Conservation (phyloP, 1,140 invertebrate species). For the Ruditapes philippinarum region DNA sequence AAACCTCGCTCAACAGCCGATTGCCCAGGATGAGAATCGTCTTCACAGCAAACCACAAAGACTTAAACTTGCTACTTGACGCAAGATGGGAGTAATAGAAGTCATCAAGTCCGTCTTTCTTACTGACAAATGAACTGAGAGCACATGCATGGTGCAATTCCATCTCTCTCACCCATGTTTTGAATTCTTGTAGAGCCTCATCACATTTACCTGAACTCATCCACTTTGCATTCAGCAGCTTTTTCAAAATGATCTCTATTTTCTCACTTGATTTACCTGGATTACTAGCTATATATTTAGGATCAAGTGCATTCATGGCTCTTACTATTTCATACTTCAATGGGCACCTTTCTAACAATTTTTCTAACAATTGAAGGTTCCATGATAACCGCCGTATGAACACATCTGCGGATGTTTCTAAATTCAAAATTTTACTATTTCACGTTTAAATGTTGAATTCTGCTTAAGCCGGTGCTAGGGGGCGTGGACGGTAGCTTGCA, state of each 20-base stretch:
- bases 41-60: conserved; percentile 38
- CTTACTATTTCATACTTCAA: conserved; percentile 53
- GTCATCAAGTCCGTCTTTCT: conserved; percentile 46
- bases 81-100: conserved; percentile 36
- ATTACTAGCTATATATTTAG: conserved; percentile 34
- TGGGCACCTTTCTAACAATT: conserved; percentile 54
- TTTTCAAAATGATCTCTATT: conserved; percentile 50
- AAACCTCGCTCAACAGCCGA: conserved; percentile 52
- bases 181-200: conserved; percentile 48
- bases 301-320: conserved; percentile 26
- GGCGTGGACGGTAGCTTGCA: no score
- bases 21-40: conserved; percentile 36
- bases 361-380: no score
- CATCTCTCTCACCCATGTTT: conserved; percentile 41
- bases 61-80: conserved; percentile 6
- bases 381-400: no score
- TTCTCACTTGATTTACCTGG: conserved; percentile 48
- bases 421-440: no score
- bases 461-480: no score
- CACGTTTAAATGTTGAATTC: no score
- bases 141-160: conserved; percentile 26
- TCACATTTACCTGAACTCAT: conserved; percentile 38
- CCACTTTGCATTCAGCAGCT: conserved; percentile 36
- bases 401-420: no score
- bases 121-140: conserved; percentile 36